Evolutionary conservation across 2,888 invertebrate genomes (phyloP).

Genomic region (Epistrophe grossulariae): DNA sequence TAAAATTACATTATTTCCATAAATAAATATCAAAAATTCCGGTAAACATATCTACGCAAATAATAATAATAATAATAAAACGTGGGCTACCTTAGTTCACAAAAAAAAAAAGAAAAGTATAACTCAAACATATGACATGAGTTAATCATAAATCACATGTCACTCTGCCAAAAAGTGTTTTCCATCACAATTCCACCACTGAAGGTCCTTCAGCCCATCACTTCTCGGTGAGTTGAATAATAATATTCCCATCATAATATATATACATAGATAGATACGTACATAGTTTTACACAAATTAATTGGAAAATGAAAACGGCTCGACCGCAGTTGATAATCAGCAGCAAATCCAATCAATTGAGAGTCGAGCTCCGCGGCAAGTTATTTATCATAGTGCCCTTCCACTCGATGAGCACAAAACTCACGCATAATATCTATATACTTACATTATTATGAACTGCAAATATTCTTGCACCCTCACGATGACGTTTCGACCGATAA

Average conservation of each 20-base stretch:
- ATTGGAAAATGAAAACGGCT: slow-evolving; percentile 73
- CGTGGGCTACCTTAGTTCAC: neutral
- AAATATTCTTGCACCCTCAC: slow-evolving; percentile 49
- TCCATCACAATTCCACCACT: slow-evolving; percentile 15
- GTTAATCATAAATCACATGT: slow-evolving; percentile 71
- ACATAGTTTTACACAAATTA: slow-evolving; percentile 68
- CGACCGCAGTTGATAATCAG: slow-evolving; percentile 71
- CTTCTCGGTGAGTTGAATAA: slow-evolving; percentile 2
- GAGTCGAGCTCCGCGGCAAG: slow-evolving; percentile 12
- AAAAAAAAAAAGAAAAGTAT: neutral
- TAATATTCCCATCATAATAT: neutral
- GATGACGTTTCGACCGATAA: slow-evolving; percentile 39
- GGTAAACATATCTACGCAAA: slow-evolving; percentile 16
- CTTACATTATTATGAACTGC: neutral
- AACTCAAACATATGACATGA: slow-evolving; percentile 52
- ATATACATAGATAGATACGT: neutral
- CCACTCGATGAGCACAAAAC: slow-evolving; percentile 8
- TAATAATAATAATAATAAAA: slow-evolving; percentile 54
- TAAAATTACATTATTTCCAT: slow-evolving; percentile 73
- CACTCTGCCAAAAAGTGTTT: slow-evolving; percentile 38
- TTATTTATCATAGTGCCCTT: slow-evolving; percentile 61
- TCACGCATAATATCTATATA: neutral
- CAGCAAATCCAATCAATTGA: slow-evolving; percentile 74
- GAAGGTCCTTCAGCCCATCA: slow-evolving; percentile 29
- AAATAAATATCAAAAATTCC: slow-evolving; percentile 66